A percentile compares a stretch with the other conserved stretches of the same genome.
These are phyloP conservation scores for Dicyrtomina minuta DNA, from an alignment of 2,888 invertebrate genomes.

Conservation along the genomic window DNA sequence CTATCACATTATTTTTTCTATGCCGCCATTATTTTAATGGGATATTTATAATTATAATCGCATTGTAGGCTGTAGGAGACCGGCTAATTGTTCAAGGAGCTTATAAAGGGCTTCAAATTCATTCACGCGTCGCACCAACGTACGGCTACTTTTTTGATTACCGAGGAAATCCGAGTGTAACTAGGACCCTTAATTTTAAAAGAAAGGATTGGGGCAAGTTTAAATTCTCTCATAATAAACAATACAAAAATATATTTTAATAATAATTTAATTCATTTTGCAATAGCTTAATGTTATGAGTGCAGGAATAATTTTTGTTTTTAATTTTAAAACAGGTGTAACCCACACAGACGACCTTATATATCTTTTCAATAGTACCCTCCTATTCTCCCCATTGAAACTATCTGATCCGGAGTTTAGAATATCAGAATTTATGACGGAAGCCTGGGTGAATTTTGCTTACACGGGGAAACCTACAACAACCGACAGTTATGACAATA, in stretches of 20 bases:
- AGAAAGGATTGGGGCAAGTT: slow-evolving; percentile 41
- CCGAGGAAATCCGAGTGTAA: slow-evolving; percentile 31
- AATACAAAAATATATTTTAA: background rate
- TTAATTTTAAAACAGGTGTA: too few relatives aligned
- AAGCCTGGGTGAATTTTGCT: slow-evolving; percentile 43
- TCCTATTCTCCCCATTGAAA: slow-evolving; percentile 30
- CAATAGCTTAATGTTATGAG: background rate
- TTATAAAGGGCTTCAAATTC: slow-evolving; percentile 37
- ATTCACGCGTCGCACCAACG: slow-evolving; percentile 42
- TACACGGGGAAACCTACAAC: slow-evolving; percentile 31
- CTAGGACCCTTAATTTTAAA: slow-evolving; percentile 31
- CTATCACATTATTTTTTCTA: too few relatives aligned
- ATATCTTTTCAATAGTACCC: slow-evolving; percentile 40
- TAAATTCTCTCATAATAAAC: background rate
- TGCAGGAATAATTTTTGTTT: too few relatives aligned
- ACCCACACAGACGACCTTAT: slow-evolving; percentile 41
- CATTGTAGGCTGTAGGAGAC: slow-evolving; percentile 42
- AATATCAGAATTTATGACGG: slow-evolving; percentile 41
- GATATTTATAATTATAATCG: too few relatives aligned
- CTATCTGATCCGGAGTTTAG: slow-evolving; percentile 35
- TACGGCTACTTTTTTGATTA: slow-evolving; percentile 42
- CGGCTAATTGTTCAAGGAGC: slow-evolving; percentile 39
- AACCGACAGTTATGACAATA: background rate
- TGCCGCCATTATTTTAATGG: too few relatives aligned
- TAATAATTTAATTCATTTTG: background rate